A percentile compares a stretch with the other conserved stretches of the same genome.
Evolutionary conservation across 35 echinoderm and acorn worm species (phyloP).

Genomic region (Diadema setosum): DNA sequence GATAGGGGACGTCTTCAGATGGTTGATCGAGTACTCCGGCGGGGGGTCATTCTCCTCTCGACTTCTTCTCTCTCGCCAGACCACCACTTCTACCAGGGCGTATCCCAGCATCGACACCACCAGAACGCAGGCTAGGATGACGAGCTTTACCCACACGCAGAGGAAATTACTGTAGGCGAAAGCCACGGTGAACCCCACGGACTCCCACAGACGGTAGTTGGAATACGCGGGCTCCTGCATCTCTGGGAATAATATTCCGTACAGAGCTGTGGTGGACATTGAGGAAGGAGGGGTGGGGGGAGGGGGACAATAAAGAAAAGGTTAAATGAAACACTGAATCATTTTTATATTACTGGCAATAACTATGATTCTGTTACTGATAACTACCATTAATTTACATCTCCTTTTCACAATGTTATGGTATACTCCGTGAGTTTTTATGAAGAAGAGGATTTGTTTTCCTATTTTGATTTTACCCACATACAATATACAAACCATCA

Average conservation of each 20-base stretch:
- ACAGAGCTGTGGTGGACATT: slow-evolving; percentile 16
- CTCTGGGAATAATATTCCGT: slow-evolving; percentile 54
- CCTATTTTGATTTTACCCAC: not conserved
- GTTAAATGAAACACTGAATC: not conserved
- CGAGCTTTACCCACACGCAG: slow-evolving; percentile 88
- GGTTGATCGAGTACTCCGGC: not conserved
- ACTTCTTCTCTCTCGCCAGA: not conserved
- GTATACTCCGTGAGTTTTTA: too few relatives aligned
- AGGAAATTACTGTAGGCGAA: slow-evolving; percentile 97
- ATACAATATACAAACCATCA: not conserved
- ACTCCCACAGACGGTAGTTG: slow-evolving; percentile 96
- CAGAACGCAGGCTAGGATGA: slow-evolving; percentile 47
- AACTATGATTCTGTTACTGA: too few relatives aligned
- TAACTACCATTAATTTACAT: too few relatives aligned
- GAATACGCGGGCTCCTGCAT: slow-evolving; percentile 76
- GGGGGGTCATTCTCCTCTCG: not conserved
- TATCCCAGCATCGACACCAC: slow-evolving; percentile 54
- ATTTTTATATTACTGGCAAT: too few relatives aligned
- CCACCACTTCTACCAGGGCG: slow-evolving; percentile 27
- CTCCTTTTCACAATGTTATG: too few relatives aligned
- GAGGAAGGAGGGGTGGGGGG: not conserved
- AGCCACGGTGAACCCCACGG: slow-evolving; percentile 65
- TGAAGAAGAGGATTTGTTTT: not conserved
- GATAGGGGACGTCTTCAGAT: too few relatives aligned
- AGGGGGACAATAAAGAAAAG: not conserved